A percentile compares a stretch with the other conserved stretches of the same genome.
These are phyloP conservation scores for Ptychoptera albimana DNA, from an alignment of 2,888 invertebrate species.

Conservation along the genomic window DNA sequence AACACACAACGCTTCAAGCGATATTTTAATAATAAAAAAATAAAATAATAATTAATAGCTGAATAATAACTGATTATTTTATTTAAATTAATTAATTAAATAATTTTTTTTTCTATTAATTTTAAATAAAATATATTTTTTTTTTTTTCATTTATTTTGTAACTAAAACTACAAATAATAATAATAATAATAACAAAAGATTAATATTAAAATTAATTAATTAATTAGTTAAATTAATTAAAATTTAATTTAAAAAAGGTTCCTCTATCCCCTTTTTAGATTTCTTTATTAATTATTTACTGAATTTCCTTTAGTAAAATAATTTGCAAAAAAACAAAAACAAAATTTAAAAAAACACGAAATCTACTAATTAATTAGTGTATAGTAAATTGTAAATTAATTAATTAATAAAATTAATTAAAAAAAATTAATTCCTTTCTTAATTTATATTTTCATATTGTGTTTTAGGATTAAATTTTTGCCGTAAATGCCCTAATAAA, in stretches of 20 bases:
- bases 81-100: too few relatives aligned
- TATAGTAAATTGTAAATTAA: neutral
- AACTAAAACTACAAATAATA: slow-evolving; percentile 6
- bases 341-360: neutral
- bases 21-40: too few relatives aligned
- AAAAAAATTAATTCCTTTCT: too few relatives aligned
- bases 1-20: too few relatives aligned
- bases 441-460: too few relatives aligned
- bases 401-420: too few relatives aligned
- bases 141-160: neutral
- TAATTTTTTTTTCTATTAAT: too few relatives aligned
- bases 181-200: slow-evolving; percentile 6
- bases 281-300: slow-evolving; percentile 4
- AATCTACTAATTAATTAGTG: neutral
- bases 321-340: neutral
- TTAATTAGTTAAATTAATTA: too few relatives aligned
- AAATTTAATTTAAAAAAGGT: slow-evolving; percentile 10
- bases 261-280: slow-evolving; percentile 7
- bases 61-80: too few relatives aligned
- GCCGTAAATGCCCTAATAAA: slow-evolving; percentile 17
- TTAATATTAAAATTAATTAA: too few relatives aligned
- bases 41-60: too few relatives aligned
- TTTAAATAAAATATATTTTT: neutral
- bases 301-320: neutral
- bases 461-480: slow-evolving; percentile 13